These are phyloP conservation scores for Rhagoletis zephyria DNA, from an alignment of 1,140 invertebrate genomes.

Conservation along the genomic window DNA sequence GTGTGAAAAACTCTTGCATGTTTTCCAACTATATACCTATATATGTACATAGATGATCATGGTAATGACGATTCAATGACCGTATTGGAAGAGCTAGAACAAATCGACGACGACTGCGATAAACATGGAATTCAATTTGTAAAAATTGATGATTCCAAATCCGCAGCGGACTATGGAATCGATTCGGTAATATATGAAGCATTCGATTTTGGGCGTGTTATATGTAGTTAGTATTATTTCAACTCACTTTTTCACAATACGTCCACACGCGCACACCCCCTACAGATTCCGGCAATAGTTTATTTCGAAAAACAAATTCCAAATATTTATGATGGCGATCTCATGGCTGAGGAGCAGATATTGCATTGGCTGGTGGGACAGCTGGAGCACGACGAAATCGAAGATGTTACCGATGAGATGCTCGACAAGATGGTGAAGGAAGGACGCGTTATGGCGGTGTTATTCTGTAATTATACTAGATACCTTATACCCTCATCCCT, in stretches of 20 bases:
- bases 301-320: constrained; percentile 95
- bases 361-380: constrained; percentile 90
- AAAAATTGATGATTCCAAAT: constrained; percentile 89
- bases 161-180: constrained; percentile 88
- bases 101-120: constrained; percentile 94
- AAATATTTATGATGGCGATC: constrained; percentile 91
- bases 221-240: not conserved
- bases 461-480: constrained; percentile 84
- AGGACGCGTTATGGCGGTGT: constrained; percentile 89
- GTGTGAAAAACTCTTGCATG: not conserved
- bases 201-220: constrained; percentile 23
- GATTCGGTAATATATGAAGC: constrained; percentile 77
- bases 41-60: constrained; percentile 83
- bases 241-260: not conserved
- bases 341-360: constrained; percentile 92
- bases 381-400: constrained; percentile 92
- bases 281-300: constrained; percentile 83
- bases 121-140: constrained; percentile 94
- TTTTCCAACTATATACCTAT: constrained; percentile 4
- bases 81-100: constrained; percentile 88
- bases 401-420: constrained; percentile 95
- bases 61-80: constrained; percentile 88
- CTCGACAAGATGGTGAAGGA: constrained; percentile 90
- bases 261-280: not conserved
- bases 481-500: not conserved